phyloP scores from a whole-genome alignment of 2,113 vertebrate genomes.

The Python bivittatus region DNA sequence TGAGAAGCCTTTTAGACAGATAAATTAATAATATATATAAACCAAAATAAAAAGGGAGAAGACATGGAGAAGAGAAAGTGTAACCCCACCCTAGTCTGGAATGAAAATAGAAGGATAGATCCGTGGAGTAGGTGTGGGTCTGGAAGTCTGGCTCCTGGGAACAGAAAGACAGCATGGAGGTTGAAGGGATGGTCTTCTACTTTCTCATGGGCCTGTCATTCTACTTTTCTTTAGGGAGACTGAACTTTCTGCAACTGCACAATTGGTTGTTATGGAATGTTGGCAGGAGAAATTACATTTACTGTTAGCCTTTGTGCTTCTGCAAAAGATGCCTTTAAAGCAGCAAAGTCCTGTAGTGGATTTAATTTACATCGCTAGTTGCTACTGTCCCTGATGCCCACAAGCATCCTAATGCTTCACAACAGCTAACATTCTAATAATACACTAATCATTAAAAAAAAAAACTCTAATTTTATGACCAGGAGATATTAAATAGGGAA shows the following conservation, averaged over 20 bases:
- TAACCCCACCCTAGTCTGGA: background rate
- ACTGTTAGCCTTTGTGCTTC: background rate
- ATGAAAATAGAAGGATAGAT: background rate
- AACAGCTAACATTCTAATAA: background rate
- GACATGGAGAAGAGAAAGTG: background rate
- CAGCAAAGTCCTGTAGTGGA: background rate
- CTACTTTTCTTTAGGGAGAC: background rate
- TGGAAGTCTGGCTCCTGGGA: background rate
- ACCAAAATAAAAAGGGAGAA: background rate
- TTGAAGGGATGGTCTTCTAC: background rate
- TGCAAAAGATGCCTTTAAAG: too few relatives aligned
- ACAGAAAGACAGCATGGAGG: background rate
- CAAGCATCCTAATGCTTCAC: background rate
- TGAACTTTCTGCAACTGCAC: background rate
- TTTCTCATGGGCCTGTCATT: background rate
- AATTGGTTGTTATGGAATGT: background rate
- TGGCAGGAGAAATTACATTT: background rate
- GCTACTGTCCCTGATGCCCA: background rate
- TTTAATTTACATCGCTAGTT: background rate
- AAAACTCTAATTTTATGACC: background rate
- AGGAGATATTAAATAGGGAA: background rate
- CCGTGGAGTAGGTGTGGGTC: background rate
- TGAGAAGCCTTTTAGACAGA: background rate
- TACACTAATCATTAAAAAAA: too few relatives aligned
- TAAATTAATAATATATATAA: too few relatives aligned